Evolutionary conservation across 2,113 vertebrate species (phyloP).

Genomic region (Sceloporus undulatus): DNA sequence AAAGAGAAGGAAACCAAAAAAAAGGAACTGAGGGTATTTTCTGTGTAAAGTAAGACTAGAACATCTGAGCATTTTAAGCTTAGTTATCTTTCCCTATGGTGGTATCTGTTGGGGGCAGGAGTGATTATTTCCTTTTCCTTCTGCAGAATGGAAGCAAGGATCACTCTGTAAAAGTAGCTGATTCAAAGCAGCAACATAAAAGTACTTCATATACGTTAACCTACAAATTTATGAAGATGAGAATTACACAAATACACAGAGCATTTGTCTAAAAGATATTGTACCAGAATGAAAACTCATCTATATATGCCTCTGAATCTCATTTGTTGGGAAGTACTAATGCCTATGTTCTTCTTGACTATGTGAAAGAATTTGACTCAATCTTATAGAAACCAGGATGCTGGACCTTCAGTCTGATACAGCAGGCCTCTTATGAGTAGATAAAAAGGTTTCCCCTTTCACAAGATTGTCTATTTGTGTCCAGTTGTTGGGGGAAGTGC

Average conservation of each 20-base stretch:
- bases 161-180: not conserved
- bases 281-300: not conserved
- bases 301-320: not conserved
- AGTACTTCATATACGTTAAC: not conserved
- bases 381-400: not conserved
- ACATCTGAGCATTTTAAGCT: not conserved
- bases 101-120: not conserved
- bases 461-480: too few species aligned
- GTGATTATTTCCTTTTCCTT: not conserved
- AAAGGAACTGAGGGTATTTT: not conserved
- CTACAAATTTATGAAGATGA: not conserved
- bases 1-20: not conserved
- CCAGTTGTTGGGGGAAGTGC: too few species aligned
- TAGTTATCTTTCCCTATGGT: not conserved
- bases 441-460: too few species aligned
- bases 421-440: not conserved
- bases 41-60: not conserved
- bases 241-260: not conserved
- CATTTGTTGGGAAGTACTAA: not conserved
- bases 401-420: not conserved
- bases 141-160: not conserved
- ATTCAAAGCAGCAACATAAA: not conserved
- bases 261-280: not conserved
- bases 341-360: not conserved
- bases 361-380: not conserved